phyloP scores from a whole-genome alignment of 2,888 invertebrate species.

The Protophormia terraenovae region DNA sequence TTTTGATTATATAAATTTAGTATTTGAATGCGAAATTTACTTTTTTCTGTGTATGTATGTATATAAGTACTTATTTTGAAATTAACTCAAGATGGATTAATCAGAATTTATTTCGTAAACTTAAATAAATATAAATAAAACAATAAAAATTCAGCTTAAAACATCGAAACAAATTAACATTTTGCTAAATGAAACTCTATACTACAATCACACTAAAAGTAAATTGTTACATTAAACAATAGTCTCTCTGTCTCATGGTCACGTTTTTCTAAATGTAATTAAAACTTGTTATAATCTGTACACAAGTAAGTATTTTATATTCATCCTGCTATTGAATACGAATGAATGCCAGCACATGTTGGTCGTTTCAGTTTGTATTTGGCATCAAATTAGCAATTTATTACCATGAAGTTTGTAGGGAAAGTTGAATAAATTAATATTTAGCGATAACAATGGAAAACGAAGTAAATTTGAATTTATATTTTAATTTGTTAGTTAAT shows the following conservation, averaged over 20 bases:
- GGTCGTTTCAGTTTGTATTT: not conserved
- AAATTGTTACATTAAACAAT: not conserved
- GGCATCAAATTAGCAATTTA: slow-evolving; percentile 11
- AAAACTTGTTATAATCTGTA: slow-evolving; percentile 21
- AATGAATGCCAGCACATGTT: not conserved
- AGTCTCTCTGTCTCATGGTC: not conserved
- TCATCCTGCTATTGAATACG: not conserved
- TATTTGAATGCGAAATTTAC: too few relatives aligned
- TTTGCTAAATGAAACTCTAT: not conserved
- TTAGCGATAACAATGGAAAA: not conserved
- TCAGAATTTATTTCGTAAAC: too few relatives aligned
- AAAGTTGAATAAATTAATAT: slow-evolving; percentile 7
- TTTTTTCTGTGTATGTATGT: too few relatives aligned
- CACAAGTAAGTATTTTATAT: slow-evolving; percentile 19
- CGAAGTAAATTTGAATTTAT: not conserved
- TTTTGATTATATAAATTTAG: too few relatives aligned
- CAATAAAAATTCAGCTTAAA: not conserved
- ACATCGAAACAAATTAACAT: not conserved
- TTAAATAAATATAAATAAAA: too few relatives aligned
- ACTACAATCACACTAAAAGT: not conserved
- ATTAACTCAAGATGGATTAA: too few relatives aligned
- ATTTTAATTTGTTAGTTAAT: not conserved
- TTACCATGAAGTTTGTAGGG: not conserved
- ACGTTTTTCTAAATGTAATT: slow-evolving; percentile 24
- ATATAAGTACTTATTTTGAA: too few relatives aligned